Conservation (phyloP, 2,888 invertebrate genomes). For the Cyaniris semiargus region DNA sequence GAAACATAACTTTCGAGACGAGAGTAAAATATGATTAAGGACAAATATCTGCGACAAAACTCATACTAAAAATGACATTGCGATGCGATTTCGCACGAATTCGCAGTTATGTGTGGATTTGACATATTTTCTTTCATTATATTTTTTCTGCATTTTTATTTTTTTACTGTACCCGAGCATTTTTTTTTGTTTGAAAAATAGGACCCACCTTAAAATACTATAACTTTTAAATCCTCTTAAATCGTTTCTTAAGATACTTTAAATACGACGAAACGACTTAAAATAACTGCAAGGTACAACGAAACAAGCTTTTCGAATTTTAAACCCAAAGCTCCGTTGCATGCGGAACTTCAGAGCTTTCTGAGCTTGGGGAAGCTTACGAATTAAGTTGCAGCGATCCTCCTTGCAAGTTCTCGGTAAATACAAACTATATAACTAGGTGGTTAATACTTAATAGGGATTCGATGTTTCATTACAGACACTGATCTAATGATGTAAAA, state of each 20-base stretch:
- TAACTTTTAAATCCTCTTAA: not conserved
- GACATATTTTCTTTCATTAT: too few relatives aligned
- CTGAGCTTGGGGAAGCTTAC: not conserved
- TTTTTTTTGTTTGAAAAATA: too few relatives aligned
- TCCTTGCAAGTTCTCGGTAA: not conserved
- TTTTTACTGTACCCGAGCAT: too few relatives aligned
- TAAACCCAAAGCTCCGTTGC: not conserved
- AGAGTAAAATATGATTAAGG: too few relatives aligned
- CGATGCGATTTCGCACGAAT: too few relatives aligned
- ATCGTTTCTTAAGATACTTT: not conserved
- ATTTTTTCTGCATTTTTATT: too few relatives aligned
- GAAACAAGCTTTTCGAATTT: slow-evolving; percentile 6
- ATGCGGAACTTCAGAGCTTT: slow-evolving; percentile 12
- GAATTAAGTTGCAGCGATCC: slow-evolving; percentile 14
- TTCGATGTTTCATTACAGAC: not conserved
- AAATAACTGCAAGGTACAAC: not conserved
- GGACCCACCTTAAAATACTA: too few relatives aligned
- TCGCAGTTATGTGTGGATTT: too few relatives aligned
- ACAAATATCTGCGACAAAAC: too few relatives aligned
- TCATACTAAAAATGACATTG: too few relatives aligned
- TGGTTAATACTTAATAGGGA: not conserved
- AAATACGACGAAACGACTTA: not conserved
- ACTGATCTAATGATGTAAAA: not conserved
- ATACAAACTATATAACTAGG: slow-evolving; percentile 3
- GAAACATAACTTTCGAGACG: too few relatives aligned